These are phyloP conservation scores for Melieria picta DNA, from an alignment of 2,888 invertebrate species.

Conservation along the genomic window DNA sequence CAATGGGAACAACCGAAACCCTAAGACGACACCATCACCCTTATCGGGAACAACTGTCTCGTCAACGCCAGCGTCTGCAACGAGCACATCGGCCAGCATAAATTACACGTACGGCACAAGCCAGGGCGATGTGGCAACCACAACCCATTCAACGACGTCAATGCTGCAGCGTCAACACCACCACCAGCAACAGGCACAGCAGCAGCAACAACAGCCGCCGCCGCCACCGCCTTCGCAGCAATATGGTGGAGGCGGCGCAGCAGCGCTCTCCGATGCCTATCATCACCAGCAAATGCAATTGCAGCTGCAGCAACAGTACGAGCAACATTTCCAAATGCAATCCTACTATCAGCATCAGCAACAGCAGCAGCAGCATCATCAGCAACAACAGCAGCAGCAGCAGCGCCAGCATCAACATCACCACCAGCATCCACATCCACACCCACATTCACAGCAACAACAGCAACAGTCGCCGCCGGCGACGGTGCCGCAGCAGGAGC, in stretches of 20 bases:
- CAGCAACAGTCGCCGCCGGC: conserved; percentile 24
- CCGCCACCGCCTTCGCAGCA: conserved; percentile 14
- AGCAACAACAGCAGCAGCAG: conserved; percentile 32
- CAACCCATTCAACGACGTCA: conserved; percentile 32
- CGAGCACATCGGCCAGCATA: conserved; percentile 35
- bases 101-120: conserved; percentile 23
- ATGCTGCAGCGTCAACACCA: conserved; percentile 34
- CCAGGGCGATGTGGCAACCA: conserved; percentile 26
- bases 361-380: conserved; percentile 42
- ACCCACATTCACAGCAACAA: conserved; percentile 30
- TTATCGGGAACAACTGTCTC: conserved; percentile 43
- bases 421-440: conserved; percentile 28
- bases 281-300: conserved; percentile 48
- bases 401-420: conserved; percentile 29
- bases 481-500: conserved; percentile 9
- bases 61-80: conserved; percentile 40
- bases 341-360: conserved; percentile 43
- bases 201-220: conserved; percentile 2
- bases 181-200: conserved; percentile 28
- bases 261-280: conserved; percentile 44
- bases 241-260: conserved; percentile 16
- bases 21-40: conserved; percentile 12
- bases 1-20: conserved; percentile 18
- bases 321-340: conserved; percentile 48
- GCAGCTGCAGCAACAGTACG: conserved; percentile 47